Conservation (phyloP, 1,140 invertebrate genomes). For the Lethocerus indicus region DNA sequence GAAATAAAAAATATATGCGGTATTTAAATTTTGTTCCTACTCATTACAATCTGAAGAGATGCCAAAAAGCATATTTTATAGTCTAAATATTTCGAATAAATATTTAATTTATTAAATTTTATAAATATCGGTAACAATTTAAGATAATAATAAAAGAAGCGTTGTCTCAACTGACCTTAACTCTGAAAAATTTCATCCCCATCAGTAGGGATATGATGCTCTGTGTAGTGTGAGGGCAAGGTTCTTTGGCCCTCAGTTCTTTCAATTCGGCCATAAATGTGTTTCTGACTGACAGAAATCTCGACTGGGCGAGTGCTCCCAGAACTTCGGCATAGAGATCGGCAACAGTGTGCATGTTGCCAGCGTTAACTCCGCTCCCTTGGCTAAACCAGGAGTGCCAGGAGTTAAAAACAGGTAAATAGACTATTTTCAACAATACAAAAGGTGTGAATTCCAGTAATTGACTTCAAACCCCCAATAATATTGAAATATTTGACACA, state of each 20-base stretch:
- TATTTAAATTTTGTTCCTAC: no score
- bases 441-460: no score
- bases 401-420: constrained; percentile 2
- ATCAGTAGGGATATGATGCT: constrained; percentile 94
- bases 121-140: neutral
- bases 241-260: constrained; percentile 72
- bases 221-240: constrained; percentile 75
- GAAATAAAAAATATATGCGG: no score
- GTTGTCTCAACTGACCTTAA: constrained; percentile 42
- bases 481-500: no score
- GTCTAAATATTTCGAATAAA: no score
- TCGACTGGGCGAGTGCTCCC: constrained; percentile 88
- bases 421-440: no score
- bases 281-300: constrained; percentile 84
- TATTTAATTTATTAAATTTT: neutral
- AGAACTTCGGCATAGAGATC: constrained; percentile 98
- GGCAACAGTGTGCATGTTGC: constrained; percentile 89
- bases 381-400: no score
- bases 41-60: no score
- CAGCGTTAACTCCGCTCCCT: constrained; percentile 49
- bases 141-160: neutral
- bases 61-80: no score
- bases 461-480: no score
- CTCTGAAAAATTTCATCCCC: constrained; percentile 99
- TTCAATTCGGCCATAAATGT: constrained; percentile 87